Evolutionary conservation across 92 coral and sea anemone genomes (phyloP), one percentile per base, ranked within the genome.

Genomic region (Galaxea fascicularis): DNA sequence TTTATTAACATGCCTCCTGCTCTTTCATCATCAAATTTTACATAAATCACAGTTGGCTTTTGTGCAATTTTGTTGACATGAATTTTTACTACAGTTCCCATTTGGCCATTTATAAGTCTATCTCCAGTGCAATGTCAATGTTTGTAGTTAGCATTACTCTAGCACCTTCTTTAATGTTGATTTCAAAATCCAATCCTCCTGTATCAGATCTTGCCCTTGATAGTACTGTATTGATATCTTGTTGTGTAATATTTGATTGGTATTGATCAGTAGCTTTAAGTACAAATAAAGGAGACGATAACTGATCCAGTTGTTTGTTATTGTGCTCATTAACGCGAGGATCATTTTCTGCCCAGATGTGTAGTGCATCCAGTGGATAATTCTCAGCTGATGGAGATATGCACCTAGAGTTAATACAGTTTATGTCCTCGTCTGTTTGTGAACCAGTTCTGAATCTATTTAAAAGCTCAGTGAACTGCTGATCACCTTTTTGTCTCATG

Each of bases 11-110:
- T 51, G 27, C 59, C 52, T 4, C 94, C 94, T 64, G 96, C 96
- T 29, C 64, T 74, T 21, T 54, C 49, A 74, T 93, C 94, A 81
- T 93, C 97, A 93, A 93, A 88, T 64, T 86, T 91, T 26, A 93
- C 71, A 74, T 85, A 90, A 24, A 93, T 67, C 8, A 77, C 76
- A 44, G 77, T 21, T 74, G 92, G 86, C n/a, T 78, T 85, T 62
- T 86, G 51, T 25, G 30, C 27, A 51, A 22, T 10, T 75, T 75
- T 56, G 18, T 75, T 58, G 8, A 58, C 27, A 75, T 21, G 4
- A 14, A 75, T 83, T 53, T 12, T 35, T 5, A 82, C 14, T 11
- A 86, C 89, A 27, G 94, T 90, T 12, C 96, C 93, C 60, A 93
- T 64, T 80, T 93, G 95, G 11, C 92, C 95, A 89, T 92, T 88